A percentile compares a stretch with the other conserved stretches of the same genome.
Evolutionary conservation across 2,888 invertebrate species (phyloP).

Genomic region (Patella ulyssiponensis): DNA sequence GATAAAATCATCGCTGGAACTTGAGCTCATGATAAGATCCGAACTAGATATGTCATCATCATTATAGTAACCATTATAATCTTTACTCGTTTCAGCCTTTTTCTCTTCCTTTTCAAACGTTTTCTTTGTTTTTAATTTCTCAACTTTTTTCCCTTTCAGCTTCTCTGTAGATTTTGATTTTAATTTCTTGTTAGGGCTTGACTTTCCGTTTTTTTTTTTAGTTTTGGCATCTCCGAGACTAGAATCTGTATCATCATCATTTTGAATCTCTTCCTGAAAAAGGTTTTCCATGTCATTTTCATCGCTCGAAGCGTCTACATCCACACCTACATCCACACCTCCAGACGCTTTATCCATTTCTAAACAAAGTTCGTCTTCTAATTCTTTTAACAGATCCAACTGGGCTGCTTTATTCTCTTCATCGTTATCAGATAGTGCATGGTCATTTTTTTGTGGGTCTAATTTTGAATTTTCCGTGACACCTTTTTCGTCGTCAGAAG

Average conservation of each 20-base stretch:
- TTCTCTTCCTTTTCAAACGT: constrained; percentile 17
- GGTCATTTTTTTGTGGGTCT: neutral
- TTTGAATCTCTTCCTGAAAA: too few species aligned
- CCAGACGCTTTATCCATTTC: neutral
- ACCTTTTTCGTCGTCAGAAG: too few species aligned
- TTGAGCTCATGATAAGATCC: constrained; percentile 25
- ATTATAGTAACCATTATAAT: constrained; percentile 1
- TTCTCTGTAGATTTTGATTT: constrained; percentile 3
- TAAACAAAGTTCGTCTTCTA: constrained; percentile 39
- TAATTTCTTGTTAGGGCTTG: neutral
- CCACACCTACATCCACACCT: too few species aligned
- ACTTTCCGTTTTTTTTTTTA: neutral
- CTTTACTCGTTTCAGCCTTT: neutral
- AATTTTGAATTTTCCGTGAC: too few species aligned
- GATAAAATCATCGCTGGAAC: constrained; percentile 23
- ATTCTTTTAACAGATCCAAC: constrained; percentile 38
- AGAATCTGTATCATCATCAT: neutral
- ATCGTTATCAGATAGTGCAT: constrained; percentile 10
- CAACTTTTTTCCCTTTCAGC: constrained; percentile 5
- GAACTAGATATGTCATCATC: constrained; percentile 19
- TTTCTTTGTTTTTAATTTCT: constrained; percentile 4
- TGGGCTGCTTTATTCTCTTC: constrained; percentile 40
- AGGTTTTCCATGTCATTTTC: too few species aligned
- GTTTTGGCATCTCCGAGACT: neutral
- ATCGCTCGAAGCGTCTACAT: too few species aligned